Evolutionary conservation across 37 sponge, comb jelly and placozoan genomes (phyloP), one percentile per base, ranked within the genome.

Genomic region (Ianthella basta): DNA sequence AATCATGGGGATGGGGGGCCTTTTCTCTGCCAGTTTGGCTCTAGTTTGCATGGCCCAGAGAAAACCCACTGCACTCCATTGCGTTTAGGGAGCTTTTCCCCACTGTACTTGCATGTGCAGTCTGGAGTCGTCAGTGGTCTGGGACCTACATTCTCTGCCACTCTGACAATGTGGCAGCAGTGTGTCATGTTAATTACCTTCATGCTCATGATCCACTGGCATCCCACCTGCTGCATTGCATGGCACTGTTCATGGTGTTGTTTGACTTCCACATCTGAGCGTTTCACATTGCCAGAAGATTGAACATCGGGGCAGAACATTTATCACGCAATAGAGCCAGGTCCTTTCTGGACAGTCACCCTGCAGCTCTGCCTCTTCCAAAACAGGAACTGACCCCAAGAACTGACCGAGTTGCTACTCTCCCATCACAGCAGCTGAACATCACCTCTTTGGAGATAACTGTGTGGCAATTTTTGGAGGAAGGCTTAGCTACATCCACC

Each of bases 1-100:
- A 60, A 8, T 72, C 77, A 19, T 74, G 75, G 75, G 86, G 86
- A 19, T 85, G 86, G 2, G 86, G 86, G 0, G 86, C 78, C 33
- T 72, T 69, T 21, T 36, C 24, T 24, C 55, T 75, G 0, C 77
- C 55, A 37, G 23, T 12, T 29, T 85, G 86, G 86, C 56, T 85
- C 10, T 78, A 85, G 78, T 25, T 25, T 12, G 78, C 29, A 80
- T 85, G 86, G 86, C 60, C 24, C 4, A 55, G 35, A 14, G 30
- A 37, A 0, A 25, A 32, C 33, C 34, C 1, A n/a, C 30, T 32
- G 2, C 27, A 25, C 4, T 85, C 86, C 32, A 85, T 74, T 27
- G 78, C 75, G 1, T 12, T 65, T 21, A 85, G 54, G 60, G 86
- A 85, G 60, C 25, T 75, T 32, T 72, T 55, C 41, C 59, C 74